Evolutionary conservation across 2,888 invertebrate genomes (phyloP).

Genomic region (Siphlonurus alternatus): DNA sequence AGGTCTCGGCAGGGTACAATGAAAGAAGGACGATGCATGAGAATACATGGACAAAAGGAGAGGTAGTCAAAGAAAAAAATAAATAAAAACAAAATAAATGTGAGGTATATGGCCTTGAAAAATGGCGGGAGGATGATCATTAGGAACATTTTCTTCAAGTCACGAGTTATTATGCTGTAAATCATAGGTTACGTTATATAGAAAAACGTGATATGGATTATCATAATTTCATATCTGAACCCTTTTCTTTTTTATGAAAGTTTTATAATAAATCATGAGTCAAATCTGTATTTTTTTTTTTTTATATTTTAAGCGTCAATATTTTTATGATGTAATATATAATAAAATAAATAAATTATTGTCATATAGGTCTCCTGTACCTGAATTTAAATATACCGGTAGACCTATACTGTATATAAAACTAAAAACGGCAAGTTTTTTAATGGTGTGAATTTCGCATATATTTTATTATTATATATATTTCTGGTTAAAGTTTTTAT

Average conservation of each 20-base stretch:
- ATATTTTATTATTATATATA: no score
- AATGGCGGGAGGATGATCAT: background rate
- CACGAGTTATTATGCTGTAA: background rate
- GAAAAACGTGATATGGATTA: background rate
- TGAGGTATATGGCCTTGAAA: background rate
- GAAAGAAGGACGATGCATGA: background rate
- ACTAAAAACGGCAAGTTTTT: no score
- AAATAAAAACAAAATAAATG: background rate
- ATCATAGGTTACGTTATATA: background rate
- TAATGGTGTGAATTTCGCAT: no score
- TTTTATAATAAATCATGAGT: no score
- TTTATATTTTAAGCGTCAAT: background rate
- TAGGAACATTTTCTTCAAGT: background rate
- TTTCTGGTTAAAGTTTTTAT: no score
- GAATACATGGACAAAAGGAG: background rate
- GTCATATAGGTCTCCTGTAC: background rate
- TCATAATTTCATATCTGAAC: background rate
- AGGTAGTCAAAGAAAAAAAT: background rate
- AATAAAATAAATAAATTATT: background rate
- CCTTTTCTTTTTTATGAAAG: background rate
- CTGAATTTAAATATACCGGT: background rate
- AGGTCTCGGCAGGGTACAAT: background rate
- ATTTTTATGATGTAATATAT: background rate
- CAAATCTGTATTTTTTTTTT: no score
- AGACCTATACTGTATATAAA: background rate